Evolutionary conservation across 2,888 invertebrate species (phyloP).

Genomic region (Brachycybe producta): DNA sequence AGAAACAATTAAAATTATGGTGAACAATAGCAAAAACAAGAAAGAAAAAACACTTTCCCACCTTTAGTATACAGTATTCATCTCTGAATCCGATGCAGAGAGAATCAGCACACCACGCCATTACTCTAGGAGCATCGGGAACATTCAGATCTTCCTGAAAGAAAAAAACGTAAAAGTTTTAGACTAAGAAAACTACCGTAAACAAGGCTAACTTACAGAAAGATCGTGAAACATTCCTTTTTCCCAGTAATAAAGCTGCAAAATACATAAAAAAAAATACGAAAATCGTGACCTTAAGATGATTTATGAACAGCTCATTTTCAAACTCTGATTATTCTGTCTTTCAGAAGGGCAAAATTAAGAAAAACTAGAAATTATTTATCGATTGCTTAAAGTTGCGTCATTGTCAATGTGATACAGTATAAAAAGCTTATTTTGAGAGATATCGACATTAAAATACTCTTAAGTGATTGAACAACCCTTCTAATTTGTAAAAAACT

Average conservation of each 20-base stretch:
- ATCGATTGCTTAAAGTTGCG: not conserved
- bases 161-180: not conserved
- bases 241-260: slow-evolving; percentile 82
- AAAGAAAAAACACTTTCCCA: slow-evolving; percentile 28
- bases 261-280: slow-evolving; percentile 24
- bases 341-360: too few relatives aligned
- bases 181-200: not conserved
- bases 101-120: slow-evolving; percentile 72
- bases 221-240: slow-evolving; percentile 61
- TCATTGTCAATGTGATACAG: too few relatives aligned
- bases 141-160: slow-evolving; percentile 51
- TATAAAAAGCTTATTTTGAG: too few relatives aligned
- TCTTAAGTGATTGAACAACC: too few relatives aligned
- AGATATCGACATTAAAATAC: too few relatives aligned
- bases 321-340: too few relatives aligned
- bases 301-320: not conserved
- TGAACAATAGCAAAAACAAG: slow-evolving; percentile 3
- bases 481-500: too few relatives aligned
- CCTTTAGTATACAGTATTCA: slow-evolving; percentile 63
- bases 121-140: slow-evolving; percentile 62
- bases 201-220: slow-evolving; percentile 32
- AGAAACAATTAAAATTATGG: slow-evolving; percentile 1
- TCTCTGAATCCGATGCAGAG: slow-evolving; percentile 75
- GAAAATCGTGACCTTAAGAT: too few relatives aligned
- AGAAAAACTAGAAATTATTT: too few relatives aligned